These are phyloP conservation scores for Bucco capensis DNA, from an alignment of 2,113 vertebrate species.

Conservation along the genomic window DNA sequence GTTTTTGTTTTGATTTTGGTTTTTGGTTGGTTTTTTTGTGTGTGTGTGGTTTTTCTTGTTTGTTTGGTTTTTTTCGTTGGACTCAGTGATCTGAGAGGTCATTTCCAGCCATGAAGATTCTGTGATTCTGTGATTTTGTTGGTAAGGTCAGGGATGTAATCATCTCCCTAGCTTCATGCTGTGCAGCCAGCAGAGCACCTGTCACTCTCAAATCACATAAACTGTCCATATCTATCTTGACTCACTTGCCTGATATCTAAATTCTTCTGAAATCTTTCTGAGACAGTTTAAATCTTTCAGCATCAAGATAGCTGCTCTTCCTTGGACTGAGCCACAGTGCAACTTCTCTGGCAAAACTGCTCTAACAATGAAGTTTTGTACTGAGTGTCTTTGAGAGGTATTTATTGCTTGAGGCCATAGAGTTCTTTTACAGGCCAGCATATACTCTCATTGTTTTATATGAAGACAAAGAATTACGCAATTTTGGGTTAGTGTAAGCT, in stretches of 20 bases:
- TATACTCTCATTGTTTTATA: slow-evolving; percentile 75
- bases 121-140: not conserved
- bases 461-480: slow-evolving; percentile 48
- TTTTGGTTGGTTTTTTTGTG: too few relatives aligned
- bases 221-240: not conserved
- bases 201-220: not conserved
- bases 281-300: slow-evolving; percentile 70
- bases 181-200: not conserved
- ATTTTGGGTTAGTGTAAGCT: slow-evolving; percentile 48
- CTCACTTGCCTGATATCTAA: not conserved
- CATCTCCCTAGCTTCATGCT: not conserved
- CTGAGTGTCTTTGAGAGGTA: slow-evolving; percentile 71
- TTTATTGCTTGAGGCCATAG: slow-evolving; percentile 75
- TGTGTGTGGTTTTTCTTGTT: too few relatives aligned
- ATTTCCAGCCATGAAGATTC: too few relatives aligned
- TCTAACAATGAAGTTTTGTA: slow-evolving; percentile 83
- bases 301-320: slow-evolving; percentile 58
- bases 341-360: slow-evolving; percentile 73
- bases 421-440: slow-evolving; percentile 64
- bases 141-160: not conserved
- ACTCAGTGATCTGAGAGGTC: too few relatives aligned
- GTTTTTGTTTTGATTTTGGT: too few relatives aligned
- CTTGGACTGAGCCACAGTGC: slow-evolving; percentile 65
- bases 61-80: too few relatives aligned
- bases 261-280: not conserved